Base-by-base conservation (phyloP, 2,113 vertebrate species). In the Platanista minor region DNA sequence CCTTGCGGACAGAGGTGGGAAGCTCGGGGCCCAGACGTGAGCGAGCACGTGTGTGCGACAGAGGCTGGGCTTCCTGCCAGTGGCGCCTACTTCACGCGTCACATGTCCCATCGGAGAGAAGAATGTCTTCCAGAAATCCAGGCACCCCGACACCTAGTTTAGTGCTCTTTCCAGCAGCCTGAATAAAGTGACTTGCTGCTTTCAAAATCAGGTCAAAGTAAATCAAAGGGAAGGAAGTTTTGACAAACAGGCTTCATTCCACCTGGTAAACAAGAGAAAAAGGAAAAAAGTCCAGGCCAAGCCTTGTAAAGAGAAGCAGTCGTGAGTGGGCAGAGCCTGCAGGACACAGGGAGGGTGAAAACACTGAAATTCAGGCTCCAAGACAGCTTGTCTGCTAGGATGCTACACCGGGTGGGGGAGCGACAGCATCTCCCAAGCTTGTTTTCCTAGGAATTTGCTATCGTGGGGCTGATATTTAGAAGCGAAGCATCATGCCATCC, bases 201-300 rank as follows among this genome's bases (percentile, higher is more conserved):
- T 87, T 96, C 27, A 97, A 98, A 97, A 93, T 93, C 77, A 94
- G 64, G 89, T 95, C 85, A 82, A 80, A 91, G 66, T 54, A 54
- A 95, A 77, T 43, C 80, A 57, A 96, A 33, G 66, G 27, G 69
- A 96, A 54, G n/a, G 54, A 72, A 36, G 20, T 90, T 94, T 96
- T 93, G 59, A 72, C 90, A 85, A 81, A 95, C 67, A 95, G 49
- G 36, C 75, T 49, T 94, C 39, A 31, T 43, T 67, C 90, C 91
- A 83, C 52, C 6, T 69, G 86, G 43, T 18, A 90, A 97, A 91
- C 52, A 67, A 80, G 87, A 98, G 83, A 43, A 43, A 46, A 74
- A 49, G 29, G 46, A 82, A 52, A 46, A 33, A 1, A 31, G 72
- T 5, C 81, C 91, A 92, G 21, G 25, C 2, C 39, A 64, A 86